Conservation (phyloP, 1,140 invertebrate genomes). For the Drosophila athabasca region DNA sequence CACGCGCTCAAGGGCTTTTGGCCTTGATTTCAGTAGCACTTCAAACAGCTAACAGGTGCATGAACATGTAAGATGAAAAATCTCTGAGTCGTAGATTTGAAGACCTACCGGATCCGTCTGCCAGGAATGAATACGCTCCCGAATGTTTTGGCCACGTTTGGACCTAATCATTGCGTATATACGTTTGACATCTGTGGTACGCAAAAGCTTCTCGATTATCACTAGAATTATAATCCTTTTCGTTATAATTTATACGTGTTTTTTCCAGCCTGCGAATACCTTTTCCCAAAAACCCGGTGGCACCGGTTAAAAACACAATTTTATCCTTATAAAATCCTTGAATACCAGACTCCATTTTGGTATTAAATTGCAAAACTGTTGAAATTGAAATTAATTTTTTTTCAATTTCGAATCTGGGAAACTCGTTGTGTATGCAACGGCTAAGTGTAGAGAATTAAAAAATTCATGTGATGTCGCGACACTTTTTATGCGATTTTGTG, state of each 20-base stretch:
- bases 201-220: conserved; percentile 91
- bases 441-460: too few species aligned
- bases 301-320: conserved; percentile 24
- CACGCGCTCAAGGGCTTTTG: conserved; percentile 35
- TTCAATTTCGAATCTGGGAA: too few species aligned
- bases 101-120: conserved; percentile 84
- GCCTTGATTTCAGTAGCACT: conserved; percentile 9
- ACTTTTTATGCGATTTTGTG: too few species aligned
- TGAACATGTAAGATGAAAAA: not conserved
- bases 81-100: too few species aligned
- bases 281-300: conserved; percentile 34
- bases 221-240: conserved; percentile 61
- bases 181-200: conserved; percentile 88
- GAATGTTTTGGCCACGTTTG: conserved; percentile 89
- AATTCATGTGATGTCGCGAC: too few species aligned
- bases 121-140: conserved; percentile 87
- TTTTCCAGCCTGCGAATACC: not conserved
- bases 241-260: too few species aligned
- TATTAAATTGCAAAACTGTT: too few species aligned
- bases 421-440: too few species aligned
- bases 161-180: conserved; percentile 90
- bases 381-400: too few species aligned
- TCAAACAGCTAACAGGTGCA: conserved; percentile 9
- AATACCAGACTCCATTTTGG: conserved; percentile 23
- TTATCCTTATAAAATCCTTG: conserved; percentile 35